Conservation (phyloP, 2,888 invertebrate genomes). For the Auanema freiburgensis region DNA sequence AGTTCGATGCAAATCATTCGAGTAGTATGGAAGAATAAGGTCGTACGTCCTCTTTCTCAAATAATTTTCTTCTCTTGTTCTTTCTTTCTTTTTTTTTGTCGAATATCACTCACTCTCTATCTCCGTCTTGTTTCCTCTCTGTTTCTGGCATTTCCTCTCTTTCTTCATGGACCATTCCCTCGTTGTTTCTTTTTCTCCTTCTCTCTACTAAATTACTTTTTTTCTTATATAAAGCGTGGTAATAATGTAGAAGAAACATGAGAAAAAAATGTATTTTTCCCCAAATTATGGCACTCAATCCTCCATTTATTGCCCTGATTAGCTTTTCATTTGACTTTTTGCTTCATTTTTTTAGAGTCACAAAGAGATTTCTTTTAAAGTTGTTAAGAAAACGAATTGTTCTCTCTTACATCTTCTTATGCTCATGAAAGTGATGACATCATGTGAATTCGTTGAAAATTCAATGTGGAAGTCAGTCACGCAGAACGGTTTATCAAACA, state of each 20-base stretch:
- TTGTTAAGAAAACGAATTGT: too few species aligned
- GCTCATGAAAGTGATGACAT: too few species aligned
- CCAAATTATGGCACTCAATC: neutral
- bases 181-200: neutral
- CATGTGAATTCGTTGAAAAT: too few species aligned
- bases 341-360: too few species aligned
- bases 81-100: neutral
- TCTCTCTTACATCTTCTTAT: too few species aligned
- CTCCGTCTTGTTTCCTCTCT: neutral
- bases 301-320: neutral
- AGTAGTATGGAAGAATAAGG: too few species aligned
- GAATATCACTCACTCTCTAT: neutral
- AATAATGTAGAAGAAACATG: neutral
- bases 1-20: too few species aligned
- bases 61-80: conserved; percentile 2
- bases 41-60: neutral
- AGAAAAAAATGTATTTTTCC: neutral
- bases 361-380: too few species aligned
- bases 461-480: too few species aligned
- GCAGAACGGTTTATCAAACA: too few species aligned
- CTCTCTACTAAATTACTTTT: too few species aligned
- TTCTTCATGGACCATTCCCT: conserved; percentile 10
- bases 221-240: conserved; percentile 1
- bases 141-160: conserved; percentile 5
- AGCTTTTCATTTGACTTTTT: conserved; percentile 1